Evolutionary conservation across 2,113 vertebrate genomes (phyloP), one percentile per base, ranked within the genome.

Genomic region (Microtus oregoni): DNA sequence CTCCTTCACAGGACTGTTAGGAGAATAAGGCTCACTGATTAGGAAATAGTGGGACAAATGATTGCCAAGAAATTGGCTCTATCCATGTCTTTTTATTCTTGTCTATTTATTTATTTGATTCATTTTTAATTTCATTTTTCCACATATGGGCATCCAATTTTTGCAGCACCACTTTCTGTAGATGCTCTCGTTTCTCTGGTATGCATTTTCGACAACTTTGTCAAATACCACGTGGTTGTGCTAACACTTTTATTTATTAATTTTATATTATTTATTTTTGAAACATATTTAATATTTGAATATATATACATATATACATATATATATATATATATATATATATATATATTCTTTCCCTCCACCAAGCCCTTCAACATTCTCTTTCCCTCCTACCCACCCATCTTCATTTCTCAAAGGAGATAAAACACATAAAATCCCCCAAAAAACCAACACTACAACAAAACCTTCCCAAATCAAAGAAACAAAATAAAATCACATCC

Each of bases 301-400:
- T 22, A 35, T 52, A n/a, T 11, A n/a, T n/a, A n/a, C n/a, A n/a
- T n/a, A n/a, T n/a, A n/a, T n/a, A n/a, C n/a, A n/a, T n/a, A n/a
- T n/a, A n/a, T n/a, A n/a, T n/a, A n/a, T n/a, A n/a, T n/a, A n/a
- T n/a, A n/a, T n/a, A n/a, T n/a, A n/a, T n/a, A n/a, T n/a, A n/a
- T n/a, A n/a, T n/a, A n/a, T n/a, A 52, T 10, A 19, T 50, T 17
- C 3, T 35, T 79, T 4, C 13, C 28, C 3, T 79, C 47, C 26
- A 10, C 4, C 50, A 55, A 55, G 10, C 9, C 17, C 28, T 79
- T 79, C 32, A 79, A 35, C 77, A 35, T 35, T 35, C 9, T 81
- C 19, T 55, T 22, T 2, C 10, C 2, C 2, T 17, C 4, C 1
- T 11, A 24, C 2, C 2, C 10, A 24, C 5, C 0, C 10, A 22